Conservation (phyloP, 2,113 vertebrate species). For the Myodes glareolus region DNA sequence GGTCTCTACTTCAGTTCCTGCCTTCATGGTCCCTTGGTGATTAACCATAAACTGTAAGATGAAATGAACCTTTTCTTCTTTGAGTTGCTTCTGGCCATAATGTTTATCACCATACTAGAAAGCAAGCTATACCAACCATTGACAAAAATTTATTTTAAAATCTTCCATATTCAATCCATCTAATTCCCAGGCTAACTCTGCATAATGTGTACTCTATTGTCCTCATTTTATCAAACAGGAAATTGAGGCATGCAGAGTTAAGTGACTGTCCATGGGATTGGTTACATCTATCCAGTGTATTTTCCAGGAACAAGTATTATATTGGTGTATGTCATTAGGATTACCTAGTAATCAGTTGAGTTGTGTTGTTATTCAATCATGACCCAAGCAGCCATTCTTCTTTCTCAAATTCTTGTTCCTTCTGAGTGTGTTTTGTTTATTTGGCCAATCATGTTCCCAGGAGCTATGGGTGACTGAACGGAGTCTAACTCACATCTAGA, state of each 20-base stretch:
- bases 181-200: not conserved
- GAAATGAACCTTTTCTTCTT: not conserved
- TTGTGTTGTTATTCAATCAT: not conserved
- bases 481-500: rapidly evolving
- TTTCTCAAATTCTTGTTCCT: not conserved
- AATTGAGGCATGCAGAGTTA: not conserved
- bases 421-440: not conserved
- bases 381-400: not conserved
- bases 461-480: rapidly evolving
- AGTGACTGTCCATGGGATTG: not conserved
- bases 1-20: not conserved
- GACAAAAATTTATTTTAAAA: not conserved
- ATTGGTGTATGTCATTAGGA: not conserved
- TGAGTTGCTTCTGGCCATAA: not conserved
- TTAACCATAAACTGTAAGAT: not conserved
- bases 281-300: not conserved
- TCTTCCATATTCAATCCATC: not conserved
- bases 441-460: not conserved
- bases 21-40: not conserved
- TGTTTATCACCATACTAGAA: not conserved
- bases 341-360: not conserved
- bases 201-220: not conserved
- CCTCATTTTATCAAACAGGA: not conserved
- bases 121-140: not conserved
- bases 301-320: not conserved